These are phyloP conservation scores for Tetraneura akinire DNA, from an alignment of 1,140 invertebrate genomes.

Conservation along the genomic window DNA sequence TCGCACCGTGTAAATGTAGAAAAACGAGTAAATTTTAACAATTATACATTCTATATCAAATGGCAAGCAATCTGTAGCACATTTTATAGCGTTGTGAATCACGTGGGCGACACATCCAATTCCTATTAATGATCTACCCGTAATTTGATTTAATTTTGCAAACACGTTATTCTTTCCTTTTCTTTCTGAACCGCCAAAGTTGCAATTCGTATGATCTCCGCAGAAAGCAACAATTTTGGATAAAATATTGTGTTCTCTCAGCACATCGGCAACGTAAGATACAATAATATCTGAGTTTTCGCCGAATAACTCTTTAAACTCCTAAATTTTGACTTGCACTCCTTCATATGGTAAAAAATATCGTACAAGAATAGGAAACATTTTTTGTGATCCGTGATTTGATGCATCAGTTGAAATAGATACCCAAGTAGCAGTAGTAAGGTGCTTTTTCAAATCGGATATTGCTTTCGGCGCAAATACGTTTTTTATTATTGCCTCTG, in stretches of 20 bases:
- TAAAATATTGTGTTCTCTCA: slow-evolving; percentile 51
- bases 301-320: slow-evolving; percentile 53
- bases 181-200: slow-evolving; percentile 56
- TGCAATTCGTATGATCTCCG: slow-evolving; percentile 57
- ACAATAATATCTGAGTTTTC: slow-evolving; percentile 54
- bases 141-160: slow-evolving; percentile 53
- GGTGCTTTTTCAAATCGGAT: too few species aligned
- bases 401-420: slow-evolving; percentile 54
- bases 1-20: slow-evolving; percentile 56
- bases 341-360: slow-evolving; percentile 54
- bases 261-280: slow-evolving; percentile 31
- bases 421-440: slow-evolving; percentile 52
- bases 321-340: slow-evolving; percentile 55
- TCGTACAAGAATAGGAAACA: slow-evolving; percentile 54
- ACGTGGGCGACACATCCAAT: slow-evolving; percentile 55
- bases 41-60: slow-evolving; percentile 56
- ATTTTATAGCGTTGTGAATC: slow-evolving; percentile 54
- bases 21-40: slow-evolving; percentile 57
- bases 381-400: slow-evolving; percentile 55
- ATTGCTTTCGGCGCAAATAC: too few species aligned
- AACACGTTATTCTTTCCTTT: slow-evolving; percentile 55
- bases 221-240: slow-evolving; percentile 56
- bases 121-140: slow-evolving; percentile 52
- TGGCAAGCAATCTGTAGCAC: slow-evolving; percentile 54
- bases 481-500: slow-evolving; percentile 54